Conservation (phyloP, 92 coral and sea anemone species). For the Epizoanthus illoricatus region DNA sequence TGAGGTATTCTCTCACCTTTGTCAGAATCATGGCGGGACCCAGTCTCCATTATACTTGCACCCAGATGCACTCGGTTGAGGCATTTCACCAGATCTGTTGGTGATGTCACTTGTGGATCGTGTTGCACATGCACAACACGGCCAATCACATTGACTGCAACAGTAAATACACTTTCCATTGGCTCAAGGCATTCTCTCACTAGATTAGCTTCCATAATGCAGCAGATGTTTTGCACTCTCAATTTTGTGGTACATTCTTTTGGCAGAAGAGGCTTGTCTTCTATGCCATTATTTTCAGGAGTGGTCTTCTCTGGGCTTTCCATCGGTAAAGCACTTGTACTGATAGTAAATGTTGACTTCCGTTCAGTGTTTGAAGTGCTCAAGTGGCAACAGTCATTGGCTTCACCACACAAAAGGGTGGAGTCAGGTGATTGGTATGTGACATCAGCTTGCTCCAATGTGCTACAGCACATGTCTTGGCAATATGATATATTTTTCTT, state of each 20-base stretch:
- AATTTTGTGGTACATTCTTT: conserved; percentile 78
- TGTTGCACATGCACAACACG: conserved; percentile 92
- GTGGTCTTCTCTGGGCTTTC: background rate
- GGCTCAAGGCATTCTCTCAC: conserved; percentile 80
- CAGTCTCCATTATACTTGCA: conserved; percentile 93
- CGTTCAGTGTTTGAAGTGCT: background rate
- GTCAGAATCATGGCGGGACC: conserved; percentile 59
- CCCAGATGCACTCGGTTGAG: conserved; percentile 92
- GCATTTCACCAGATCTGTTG: conserved; percentile 67
- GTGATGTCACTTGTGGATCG: conserved; percentile 84
- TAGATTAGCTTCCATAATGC: conserved; percentile 85
- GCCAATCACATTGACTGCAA: conserved; percentile 95
- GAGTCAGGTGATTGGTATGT: background rate
- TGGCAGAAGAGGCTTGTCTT: conserved; percentile 4
- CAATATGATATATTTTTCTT: background rate
- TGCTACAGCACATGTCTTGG: background rate
- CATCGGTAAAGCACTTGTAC: conserved; percentile 22
- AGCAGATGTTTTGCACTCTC: conserved; percentile 95
- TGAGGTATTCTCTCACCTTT: conserved; percentile 54
- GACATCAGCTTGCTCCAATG: background rate
- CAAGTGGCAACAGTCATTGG: background rate
- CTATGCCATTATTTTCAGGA: background rate
- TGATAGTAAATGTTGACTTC: conserved; percentile 26
- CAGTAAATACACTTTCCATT: conserved; percentile 68
- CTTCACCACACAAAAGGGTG: conserved; percentile 2